Evolutionary conservation across 2,797 vertebrate genomes (phyloP).

Genomic region (Epinephelus malabaricus): DNA sequence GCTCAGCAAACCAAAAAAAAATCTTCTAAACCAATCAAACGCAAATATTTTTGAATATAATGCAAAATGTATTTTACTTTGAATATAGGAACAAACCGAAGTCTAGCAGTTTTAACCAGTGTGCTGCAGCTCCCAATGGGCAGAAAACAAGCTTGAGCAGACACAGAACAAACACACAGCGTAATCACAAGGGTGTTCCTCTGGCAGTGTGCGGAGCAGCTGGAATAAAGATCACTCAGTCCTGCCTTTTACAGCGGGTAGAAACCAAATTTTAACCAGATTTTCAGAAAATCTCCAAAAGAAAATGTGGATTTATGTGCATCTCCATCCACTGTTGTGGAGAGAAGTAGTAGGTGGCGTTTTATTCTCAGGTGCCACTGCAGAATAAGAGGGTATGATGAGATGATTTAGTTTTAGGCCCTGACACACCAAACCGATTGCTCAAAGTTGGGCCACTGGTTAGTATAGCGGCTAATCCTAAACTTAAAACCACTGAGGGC

Average conservation of each 20-base stretch:
- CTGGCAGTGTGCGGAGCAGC: slow-evolving; percentile 21
- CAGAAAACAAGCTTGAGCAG: slow-evolving; percentile 33
- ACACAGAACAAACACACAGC: slow-evolving; percentile 27
- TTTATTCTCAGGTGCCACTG: too few relatives aligned
- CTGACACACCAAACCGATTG: too few relatives aligned
- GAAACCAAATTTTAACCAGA: not conserved
- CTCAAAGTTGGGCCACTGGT: too few relatives aligned
- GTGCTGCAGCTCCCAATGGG: slow-evolving; percentile 35
- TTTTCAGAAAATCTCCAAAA: too few relatives aligned
- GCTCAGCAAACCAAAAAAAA: slow-evolving; percentile 1
- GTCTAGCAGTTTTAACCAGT: slow-evolving; percentile 22
- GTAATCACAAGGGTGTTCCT: slow-evolving; percentile 36
- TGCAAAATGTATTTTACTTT: slow-evolving; percentile 27
- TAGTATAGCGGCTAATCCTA: too few relatives aligned
- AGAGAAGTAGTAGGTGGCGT: too few relatives aligned
- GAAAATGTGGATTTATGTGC: too few relatives aligned
- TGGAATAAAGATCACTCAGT: slow-evolving; percentile 21
- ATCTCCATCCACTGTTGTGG: too few relatives aligned
- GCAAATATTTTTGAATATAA: slow-evolving; percentile 4
- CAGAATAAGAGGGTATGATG: too few relatives aligned
- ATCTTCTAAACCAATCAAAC: slow-evolving; percentile 4
- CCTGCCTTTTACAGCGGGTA: not conserved
- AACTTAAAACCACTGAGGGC: too few relatives aligned
- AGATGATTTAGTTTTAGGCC: too few relatives aligned
- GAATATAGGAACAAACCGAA: slow-evolving; percentile 29